These are phyloP conservation scores for Ennomos fuscantarius DNA, from an alignment of 2,888 invertebrate species.

Conservation along the genomic window DNA sequence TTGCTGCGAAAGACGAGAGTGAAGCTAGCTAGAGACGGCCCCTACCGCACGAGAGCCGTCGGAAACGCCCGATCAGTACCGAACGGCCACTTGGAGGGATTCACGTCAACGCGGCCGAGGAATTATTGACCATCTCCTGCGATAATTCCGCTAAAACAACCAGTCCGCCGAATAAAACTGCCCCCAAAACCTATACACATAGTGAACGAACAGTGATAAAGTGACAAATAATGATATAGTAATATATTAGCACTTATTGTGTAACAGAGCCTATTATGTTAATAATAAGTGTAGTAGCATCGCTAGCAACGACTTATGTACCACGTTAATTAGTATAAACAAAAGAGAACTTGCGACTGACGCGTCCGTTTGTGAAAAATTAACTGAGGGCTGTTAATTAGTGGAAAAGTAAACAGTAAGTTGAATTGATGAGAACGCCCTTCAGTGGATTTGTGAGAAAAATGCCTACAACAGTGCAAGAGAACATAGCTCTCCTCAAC, in stretches of 20 bases:
- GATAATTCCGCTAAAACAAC: constrained; percentile 61
- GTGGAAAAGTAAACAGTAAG: constrained; percentile 36
- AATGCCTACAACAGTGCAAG: constrained; percentile 77
- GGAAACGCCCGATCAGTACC: constrained; percentile 76
- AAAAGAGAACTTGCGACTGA: constrained; percentile 38
- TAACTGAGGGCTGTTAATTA: constrained; percentile 39
- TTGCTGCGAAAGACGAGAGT: constrained; percentile 51
- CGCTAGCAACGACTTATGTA: constrained; percentile 58
- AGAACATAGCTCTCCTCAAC: constrained; percentile 87
- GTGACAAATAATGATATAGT: constrained; percentile 56
- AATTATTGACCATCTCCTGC: constrained; percentile 78
- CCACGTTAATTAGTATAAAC: constrained; percentile 60
- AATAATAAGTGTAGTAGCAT: constrained; percentile 54
- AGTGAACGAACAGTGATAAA: constrained; percentile 61
- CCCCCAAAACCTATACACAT: constrained; percentile 48
- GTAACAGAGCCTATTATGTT: constrained; percentile 56
- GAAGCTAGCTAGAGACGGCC: constrained; percentile 55
- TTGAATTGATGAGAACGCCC: constrained; percentile 47
- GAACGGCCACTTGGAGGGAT: constrained; percentile 63
- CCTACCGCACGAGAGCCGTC: constrained; percentile 52
- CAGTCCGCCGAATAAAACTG: constrained; percentile 57
- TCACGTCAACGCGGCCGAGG: constrained; percentile 67
- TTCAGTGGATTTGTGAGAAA: constrained; percentile 48
- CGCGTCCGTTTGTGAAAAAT: constrained; percentile 28
- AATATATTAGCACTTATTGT: constrained; percentile 51